phyloP scores from a whole-genome alignment of 2,113 vertebrate species.

The Cryptomyrus ogoouensis region DNA sequence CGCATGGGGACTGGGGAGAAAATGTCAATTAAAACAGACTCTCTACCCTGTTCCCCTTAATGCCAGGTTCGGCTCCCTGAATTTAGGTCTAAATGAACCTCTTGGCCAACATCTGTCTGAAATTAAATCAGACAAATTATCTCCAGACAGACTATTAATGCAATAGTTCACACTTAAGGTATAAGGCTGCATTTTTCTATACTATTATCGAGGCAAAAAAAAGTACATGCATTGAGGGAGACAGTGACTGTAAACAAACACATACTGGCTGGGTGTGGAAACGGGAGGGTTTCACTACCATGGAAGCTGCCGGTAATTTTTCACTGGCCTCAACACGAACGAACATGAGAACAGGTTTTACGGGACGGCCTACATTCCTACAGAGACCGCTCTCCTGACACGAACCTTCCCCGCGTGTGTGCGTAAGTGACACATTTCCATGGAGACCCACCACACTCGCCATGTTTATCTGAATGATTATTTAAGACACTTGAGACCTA shows the following conservation, averaged over 20 bases:
- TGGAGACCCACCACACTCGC: not conserved
- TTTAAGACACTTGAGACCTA: not conserved
- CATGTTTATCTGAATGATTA: not conserved
- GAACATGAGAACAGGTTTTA: not conserved
- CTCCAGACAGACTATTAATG: not conserved
- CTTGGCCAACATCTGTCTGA: not conserved
- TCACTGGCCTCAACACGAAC: not conserved
- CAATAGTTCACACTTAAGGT: not conserved
- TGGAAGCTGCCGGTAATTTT: not conserved
- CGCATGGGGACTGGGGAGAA: not conserved
- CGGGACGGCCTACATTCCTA: conserved; percentile 6
- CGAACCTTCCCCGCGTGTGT: not conserved
- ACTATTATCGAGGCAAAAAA: not conserved
- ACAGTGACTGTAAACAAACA: not conserved
- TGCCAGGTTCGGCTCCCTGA: not conserved
- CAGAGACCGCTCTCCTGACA: not conserved
- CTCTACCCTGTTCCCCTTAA: not conserved
- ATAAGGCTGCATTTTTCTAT: not conserved
- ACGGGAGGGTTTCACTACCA: not conserved
- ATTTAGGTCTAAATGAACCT: not conserved
- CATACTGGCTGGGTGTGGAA: not conserved
- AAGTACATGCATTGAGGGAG: not conserved
- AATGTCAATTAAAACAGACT: not conserved
- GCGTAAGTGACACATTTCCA: not conserved
- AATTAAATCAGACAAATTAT: not conserved